Percentiles rank a stretch among this genome's conserved stretches.
These are phyloP conservation scores for Semnornis frantzii DNA, from an alignment of 2,113 vertebrate genomes.

Conservation along the genomic window DNA sequence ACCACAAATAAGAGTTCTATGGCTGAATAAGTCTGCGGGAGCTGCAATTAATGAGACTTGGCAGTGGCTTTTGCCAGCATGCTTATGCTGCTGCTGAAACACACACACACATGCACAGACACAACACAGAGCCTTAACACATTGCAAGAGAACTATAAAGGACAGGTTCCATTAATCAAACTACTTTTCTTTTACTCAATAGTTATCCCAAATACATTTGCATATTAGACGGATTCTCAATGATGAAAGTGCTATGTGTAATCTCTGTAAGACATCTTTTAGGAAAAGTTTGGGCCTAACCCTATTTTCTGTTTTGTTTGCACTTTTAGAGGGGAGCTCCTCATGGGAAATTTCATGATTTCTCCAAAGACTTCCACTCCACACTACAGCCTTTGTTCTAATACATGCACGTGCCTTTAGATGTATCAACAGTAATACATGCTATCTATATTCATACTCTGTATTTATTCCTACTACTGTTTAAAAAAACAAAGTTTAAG, in stretches of 20 bases:
- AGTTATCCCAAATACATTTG: conserved; percentile 22
- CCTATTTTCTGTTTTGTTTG: background rate
- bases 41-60: conserved; percentile 72
- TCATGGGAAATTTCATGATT: background rate
- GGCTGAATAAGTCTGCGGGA: conserved; percentile 63
- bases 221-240: conserved; percentile 8
- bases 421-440: background rate
- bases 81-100: conserved; percentile 40
- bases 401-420: background rate
- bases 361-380: background rate
- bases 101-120: background rate
- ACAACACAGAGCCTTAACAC: conserved; percentile 17
- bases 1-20: conserved; percentile 47
- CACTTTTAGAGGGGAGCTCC: background rate
- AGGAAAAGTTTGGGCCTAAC: conserved; percentile 7
- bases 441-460: background rate
- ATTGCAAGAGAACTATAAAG: conserved; percentile 15
- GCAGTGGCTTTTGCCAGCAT: conserved; percentile 65
- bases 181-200: conserved; percentile 7
- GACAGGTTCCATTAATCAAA: conserved; percentile 33
- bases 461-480: background rate
- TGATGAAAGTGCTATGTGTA: background rate
- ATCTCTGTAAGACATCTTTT: background rate
- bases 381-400: background rate
- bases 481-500: background rate